A percentile compares a stretch with the other conserved stretches of the same genome.
Conservation (phyloP, 2,888 invertebrate species). For the Idaea straminata region DNA sequence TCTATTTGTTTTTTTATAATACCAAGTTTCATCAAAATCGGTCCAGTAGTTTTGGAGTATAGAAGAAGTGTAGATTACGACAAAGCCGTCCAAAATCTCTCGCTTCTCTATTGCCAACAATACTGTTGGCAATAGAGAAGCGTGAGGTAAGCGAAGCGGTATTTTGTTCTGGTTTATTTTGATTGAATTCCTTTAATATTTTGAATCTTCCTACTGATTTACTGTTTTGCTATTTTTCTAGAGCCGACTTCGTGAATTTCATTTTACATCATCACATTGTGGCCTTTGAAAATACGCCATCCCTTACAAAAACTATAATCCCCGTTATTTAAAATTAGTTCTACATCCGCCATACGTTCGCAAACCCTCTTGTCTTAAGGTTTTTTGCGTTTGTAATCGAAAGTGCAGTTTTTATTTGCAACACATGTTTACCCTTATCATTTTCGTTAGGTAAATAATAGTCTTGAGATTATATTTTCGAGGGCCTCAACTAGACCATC, state of each 20-base stretch:
- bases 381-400: conserved; percentile 39
- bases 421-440: conserved; percentile 23
- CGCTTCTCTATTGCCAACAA: too few species aligned
- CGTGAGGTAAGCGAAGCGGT: too few species aligned
- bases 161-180: too few species aligned
- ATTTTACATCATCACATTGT: not conserved
- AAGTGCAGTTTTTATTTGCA: conserved; percentile 36
- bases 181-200: too few species aligned
- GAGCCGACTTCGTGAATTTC: not conserved
- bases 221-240: not conserved
- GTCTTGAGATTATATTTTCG: conserved; percentile 18
- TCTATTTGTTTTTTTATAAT: too few species aligned
- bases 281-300: not conserved
- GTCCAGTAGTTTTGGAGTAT: too few species aligned
- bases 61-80: too few species aligned
- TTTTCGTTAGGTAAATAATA: conserved; percentile 15
- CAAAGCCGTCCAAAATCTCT: too few species aligned
- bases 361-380: conserved; percentile 35
- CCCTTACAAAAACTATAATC: conserved; percentile 35
- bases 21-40: too few species aligned
- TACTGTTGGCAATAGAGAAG: too few species aligned
- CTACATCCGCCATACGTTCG: conserved; percentile 50
- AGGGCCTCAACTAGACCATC: not conserved
- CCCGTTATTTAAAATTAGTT: conserved; percentile 51
- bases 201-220: not conserved